Conservation (phyloP, 2,113 vertebrate species). For the Gracilinanus agilis region DNA sequence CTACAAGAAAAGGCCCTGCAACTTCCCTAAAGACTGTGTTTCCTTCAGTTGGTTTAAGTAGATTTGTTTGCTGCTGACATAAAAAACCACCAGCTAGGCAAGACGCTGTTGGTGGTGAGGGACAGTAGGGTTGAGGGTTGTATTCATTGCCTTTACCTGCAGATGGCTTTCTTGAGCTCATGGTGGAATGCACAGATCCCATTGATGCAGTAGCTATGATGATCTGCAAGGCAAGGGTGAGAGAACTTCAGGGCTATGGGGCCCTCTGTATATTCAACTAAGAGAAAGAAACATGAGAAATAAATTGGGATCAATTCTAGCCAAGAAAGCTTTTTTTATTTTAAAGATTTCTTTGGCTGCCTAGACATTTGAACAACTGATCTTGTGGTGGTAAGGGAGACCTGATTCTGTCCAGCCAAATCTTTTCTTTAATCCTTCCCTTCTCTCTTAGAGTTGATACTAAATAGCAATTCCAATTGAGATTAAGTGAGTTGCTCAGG, state of each 20-base stretch:
- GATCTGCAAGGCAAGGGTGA: constrained; percentile 84
- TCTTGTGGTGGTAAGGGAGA: neutral
- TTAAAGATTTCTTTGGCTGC: neutral
- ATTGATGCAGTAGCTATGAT: constrained; percentile 85
- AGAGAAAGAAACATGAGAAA: constrained; percentile 46
- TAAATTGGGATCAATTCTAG: neutral
- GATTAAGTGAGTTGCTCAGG: too few relatives aligned
- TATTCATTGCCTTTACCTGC: constrained; percentile 81
- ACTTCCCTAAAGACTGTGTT: neutral
- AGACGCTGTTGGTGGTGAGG: neutral
- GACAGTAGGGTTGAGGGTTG: neutral
- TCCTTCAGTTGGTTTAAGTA: constrained; percentile 17
- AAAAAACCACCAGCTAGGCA: neutral
- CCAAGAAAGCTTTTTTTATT: constrained; percentile 5
- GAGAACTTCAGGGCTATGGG: constrained; percentile 82
- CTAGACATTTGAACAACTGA: constrained; percentile 7
- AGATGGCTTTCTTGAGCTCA: constrained; percentile 84
- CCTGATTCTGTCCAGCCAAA: neutral
- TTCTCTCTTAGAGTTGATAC: too few relatives aligned
- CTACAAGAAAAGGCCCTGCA: neutral
- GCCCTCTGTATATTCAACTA: constrained; percentile 76
- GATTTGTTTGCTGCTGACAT: neutral
- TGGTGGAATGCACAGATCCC: constrained; percentile 84
- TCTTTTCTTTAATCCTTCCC: neutral
- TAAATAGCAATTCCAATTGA: too few relatives aligned